Evolutionary conservation across 1,140 invertebrate species (phyloP).

Genomic region (Calliphora vicina): DNA sequence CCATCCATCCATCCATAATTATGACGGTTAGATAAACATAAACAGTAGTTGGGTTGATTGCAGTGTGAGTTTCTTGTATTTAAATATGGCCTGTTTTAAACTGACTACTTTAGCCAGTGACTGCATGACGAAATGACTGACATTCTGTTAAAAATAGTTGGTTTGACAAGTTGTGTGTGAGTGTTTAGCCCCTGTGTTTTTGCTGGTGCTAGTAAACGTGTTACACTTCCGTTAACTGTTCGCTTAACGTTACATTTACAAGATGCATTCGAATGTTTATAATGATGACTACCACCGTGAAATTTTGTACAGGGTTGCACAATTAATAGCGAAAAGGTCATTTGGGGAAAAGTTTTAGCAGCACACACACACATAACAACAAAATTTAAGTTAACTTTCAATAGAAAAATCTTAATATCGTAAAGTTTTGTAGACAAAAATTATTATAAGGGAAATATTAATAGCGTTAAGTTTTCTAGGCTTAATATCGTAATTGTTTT

Average conservation of each 20-base stretch:
- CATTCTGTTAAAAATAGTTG: neutral
- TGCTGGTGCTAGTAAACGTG: neutral
- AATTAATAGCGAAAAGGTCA: too few relatives aligned
- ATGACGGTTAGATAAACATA: too few relatives aligned
- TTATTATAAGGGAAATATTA: too few relatives aligned
- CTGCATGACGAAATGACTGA: neutral
- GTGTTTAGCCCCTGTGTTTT: neutral
- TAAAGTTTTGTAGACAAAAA: too few relatives aligned
- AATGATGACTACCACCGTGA: neutral
- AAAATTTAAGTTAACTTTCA: too few relatives aligned
- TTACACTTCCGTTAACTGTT: neutral
- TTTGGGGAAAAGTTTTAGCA: too few relatives aligned
- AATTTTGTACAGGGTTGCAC: neutral
- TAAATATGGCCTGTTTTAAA: neutral
- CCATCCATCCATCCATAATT: too few relatives aligned
- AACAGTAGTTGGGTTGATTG: too few relatives aligned
- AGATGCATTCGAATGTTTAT: constrained; percentile 1
- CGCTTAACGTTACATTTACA: neutral
- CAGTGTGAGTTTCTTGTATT: neutral
- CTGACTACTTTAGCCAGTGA: neutral
- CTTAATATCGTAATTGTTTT: too few relatives aligned
- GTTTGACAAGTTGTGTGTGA: neutral
- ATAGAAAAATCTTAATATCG: too few relatives aligned
- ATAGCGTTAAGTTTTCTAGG: too few relatives aligned
- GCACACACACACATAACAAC: too few relatives aligned